Conservation (phyloP, 2,113 vertebrate species). For the Perca fluviatilis region DNA sequence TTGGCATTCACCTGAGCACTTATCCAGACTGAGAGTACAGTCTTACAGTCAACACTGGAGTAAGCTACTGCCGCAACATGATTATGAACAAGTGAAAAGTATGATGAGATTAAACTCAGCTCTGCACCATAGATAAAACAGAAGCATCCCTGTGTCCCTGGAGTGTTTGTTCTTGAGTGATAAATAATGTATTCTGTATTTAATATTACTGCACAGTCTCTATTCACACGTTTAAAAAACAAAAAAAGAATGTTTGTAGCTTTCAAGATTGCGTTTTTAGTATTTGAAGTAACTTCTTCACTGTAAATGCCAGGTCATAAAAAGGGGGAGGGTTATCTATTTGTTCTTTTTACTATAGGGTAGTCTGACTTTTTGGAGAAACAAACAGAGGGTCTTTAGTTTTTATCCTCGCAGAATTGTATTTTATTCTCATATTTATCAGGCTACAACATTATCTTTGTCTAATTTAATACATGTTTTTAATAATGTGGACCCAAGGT, state of each 20-base stretch:
- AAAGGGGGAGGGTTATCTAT: too few species aligned
- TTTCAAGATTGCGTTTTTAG: neutral
- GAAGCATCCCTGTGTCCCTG: neutral
- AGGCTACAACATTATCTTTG: too few species aligned
- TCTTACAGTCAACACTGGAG: neutral
- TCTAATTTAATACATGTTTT: too few species aligned
- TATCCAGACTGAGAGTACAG: slow-evolving; percentile 17
- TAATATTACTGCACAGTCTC: too few species aligned
- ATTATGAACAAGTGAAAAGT: slow-evolving; percentile 21
- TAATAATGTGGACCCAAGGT: too few species aligned
- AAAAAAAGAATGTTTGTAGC: neutral
- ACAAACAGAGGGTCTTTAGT: too few species aligned
- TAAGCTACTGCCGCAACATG: slow-evolving; percentile 8
- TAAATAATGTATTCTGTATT: neutral
- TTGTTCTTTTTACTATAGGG: too few species aligned
- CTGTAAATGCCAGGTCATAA: neutral
- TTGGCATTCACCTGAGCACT: slow-evolving; percentile 14
- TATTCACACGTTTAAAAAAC: neutral
- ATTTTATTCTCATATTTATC: too few species aligned
- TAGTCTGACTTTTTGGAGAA: too few species aligned
- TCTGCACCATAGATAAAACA: neutral
- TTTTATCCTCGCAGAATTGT: too few species aligned
- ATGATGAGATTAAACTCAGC: slow-evolving; percentile 3
- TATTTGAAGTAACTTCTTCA: neutral
- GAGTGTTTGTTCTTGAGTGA: neutral